These are phyloP conservation scores for Lasioglossum albipes DNA, from an alignment of 1,140 invertebrate species.

Conservation along the genomic window DNA sequence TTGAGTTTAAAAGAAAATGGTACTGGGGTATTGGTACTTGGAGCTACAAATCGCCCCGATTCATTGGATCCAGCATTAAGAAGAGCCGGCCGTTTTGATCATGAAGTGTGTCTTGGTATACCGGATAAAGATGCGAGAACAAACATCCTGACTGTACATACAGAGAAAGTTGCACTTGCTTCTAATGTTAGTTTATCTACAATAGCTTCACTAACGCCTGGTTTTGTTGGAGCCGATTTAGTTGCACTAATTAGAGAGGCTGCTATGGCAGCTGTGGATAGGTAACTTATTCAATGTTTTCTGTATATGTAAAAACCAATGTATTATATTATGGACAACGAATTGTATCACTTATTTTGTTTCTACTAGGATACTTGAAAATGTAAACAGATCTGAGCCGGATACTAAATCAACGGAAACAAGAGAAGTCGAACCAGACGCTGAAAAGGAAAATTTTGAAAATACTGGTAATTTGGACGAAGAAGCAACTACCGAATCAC, in stretches of 20 bases:
- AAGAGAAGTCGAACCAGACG: constrained; percentile 9
- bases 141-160: constrained; percentile 88
- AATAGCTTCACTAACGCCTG: constrained; percentile 93
- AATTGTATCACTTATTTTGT: not conserved
- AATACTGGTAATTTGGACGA: constrained; percentile 44
- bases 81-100: constrained; percentile 94
- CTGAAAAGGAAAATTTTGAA: constrained; percentile 42
- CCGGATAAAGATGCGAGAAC: constrained; percentile 91
- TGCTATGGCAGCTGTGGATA: constrained; percentile 91
- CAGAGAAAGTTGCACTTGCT: constrained; percentile 84
- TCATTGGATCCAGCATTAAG: constrained; percentile 95
- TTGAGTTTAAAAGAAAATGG: constrained; percentile 83
- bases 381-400: constrained; percentile 41
- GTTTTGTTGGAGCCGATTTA: constrained; percentile 98
- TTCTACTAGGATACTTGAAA: constrained; percentile 50
- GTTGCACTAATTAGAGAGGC: constrained; percentile 92
- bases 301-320: not conserved
- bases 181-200: constrained; percentile 85
- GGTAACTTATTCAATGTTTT: constrained; percentile 68
- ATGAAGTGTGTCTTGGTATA: constrained; percentile 96
- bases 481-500: constrained; percentile 4
- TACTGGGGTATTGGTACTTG: constrained; percentile 91
- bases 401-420: constrained; percentile 37
- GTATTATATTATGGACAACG: constrained; percentile 1
- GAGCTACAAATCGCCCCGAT: constrained; percentile 97